Evolutionary conservation across 2,113 vertebrate genomes (phyloP).

Genomic region (Tachycineta bicolor): DNA sequence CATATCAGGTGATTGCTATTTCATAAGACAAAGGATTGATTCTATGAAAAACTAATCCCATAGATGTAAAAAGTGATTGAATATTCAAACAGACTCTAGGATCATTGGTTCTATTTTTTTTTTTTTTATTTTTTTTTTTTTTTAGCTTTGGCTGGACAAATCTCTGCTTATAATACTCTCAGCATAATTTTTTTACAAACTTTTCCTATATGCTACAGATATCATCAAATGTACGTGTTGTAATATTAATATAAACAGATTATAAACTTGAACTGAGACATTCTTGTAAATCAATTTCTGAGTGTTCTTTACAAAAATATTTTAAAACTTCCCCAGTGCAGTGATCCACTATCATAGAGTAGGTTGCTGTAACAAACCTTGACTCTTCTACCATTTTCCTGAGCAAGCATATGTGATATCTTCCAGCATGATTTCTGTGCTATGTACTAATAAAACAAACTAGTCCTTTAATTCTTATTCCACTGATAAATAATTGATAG

Average conservation of each 20-base stretch:
- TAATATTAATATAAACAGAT: background rate
- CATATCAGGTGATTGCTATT: accelerated
- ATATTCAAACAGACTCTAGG: background rate
- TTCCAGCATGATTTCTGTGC: background rate
- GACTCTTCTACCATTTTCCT: background rate
- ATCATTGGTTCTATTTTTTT: background rate
- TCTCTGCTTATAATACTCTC: background rate
- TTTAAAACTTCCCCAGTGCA: background rate
- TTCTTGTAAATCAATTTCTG: background rate
- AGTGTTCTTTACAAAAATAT: background rate
- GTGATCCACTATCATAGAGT: background rate
- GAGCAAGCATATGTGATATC: background rate
- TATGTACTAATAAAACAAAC: background rate
- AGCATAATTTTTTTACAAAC: background rate
- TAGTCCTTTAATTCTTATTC: background rate
- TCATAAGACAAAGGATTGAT: background rate
- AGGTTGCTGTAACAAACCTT: background rate
- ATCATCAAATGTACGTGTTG: background rate
- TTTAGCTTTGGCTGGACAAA: background rate
- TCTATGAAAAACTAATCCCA: background rate
- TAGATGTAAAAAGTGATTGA: background rate
- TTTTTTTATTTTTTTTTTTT: background rate
- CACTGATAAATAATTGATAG: background rate
- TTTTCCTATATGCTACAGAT: background rate
- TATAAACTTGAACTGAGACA: background rate